Percentiles rank a stretch among this genome's conserved stretches.
Evolutionary conservation across 2,888 invertebrate genomes (phyloP).

Genomic region (Synanthedon formicaeformis): DNA sequence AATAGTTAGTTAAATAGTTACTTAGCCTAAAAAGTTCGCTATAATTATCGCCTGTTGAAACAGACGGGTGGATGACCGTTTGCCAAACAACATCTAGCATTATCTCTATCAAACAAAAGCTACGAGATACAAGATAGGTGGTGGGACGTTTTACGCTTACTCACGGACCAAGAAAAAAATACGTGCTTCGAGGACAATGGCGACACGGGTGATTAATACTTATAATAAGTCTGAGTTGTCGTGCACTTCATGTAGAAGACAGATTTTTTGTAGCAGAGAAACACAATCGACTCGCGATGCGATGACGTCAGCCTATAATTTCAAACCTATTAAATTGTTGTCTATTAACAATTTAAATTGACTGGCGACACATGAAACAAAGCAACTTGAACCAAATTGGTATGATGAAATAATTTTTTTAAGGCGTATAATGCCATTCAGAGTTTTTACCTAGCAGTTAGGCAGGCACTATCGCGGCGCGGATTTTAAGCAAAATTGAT

Average conservation of each 20-base stretch:
- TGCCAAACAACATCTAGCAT: conserved; percentile 7
- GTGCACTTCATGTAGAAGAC: background rate
- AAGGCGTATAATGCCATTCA: no score
- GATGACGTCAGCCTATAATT: background rate
- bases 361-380: no score
- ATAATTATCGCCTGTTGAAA: conserved; percentile 17
- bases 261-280: background rate
- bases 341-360: no score
- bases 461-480: no score
- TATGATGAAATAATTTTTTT: no score
- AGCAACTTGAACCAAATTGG: no score
- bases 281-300: background rate
- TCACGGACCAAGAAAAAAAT: conserved; percentile 19
- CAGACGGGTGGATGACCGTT: conserved; percentile 46
- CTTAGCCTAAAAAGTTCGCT: conserved; percentile 10
- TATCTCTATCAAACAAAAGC: conserved; percentile 61
- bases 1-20: no score
- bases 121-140: conserved; percentile 26
- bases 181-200: conserved; percentile 32
- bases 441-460: no score
- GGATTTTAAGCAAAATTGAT: no score
- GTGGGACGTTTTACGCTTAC: conserved; percentile 48
- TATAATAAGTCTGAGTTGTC: background rate
- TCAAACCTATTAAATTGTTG: background rate
- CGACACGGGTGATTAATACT: conserved; percentile 16